Conservation (phyloP, 2,113 vertebrate genomes). For the Sorex araneus region DNA sequence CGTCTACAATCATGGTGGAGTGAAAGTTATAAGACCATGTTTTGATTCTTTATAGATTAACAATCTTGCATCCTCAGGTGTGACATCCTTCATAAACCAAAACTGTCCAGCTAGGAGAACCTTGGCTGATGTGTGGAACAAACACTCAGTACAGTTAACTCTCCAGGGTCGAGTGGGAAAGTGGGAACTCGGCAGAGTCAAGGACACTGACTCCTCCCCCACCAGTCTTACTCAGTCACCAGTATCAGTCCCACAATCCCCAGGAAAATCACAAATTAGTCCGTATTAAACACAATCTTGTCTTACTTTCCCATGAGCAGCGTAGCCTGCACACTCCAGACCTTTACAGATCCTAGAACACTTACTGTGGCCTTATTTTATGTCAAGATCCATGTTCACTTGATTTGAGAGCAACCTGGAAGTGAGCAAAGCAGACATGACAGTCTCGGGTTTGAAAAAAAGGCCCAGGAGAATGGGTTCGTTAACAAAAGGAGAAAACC, state of each 20-base stretch:
- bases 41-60: slow-evolving; percentile 46
- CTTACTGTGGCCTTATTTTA: neutral
- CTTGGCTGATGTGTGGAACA: neutral
- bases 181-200: neutral
- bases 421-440: neutral
- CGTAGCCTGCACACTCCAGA: neutral
- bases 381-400: neutral
- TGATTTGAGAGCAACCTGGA: neutral
- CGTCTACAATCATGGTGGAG: neutral
- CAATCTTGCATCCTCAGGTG: neutral
- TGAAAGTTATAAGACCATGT: neutral
- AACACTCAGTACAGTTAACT: neutral
- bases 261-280: neutral
- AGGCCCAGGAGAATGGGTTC: neutral
- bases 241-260: neutral
- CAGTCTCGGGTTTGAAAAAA: neutral
- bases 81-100: neutral
- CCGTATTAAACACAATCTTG: neutral
- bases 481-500: neutral
- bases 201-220: neutral
- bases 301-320: neutral
- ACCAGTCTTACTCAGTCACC: neutral
- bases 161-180: neutral
- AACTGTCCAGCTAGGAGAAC: neutral
- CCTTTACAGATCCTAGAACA: neutral